Evolutionary conservation across 2,888 invertebrate species (phyloP).

Genomic region (Microctonus aethiopoides): DNA sequence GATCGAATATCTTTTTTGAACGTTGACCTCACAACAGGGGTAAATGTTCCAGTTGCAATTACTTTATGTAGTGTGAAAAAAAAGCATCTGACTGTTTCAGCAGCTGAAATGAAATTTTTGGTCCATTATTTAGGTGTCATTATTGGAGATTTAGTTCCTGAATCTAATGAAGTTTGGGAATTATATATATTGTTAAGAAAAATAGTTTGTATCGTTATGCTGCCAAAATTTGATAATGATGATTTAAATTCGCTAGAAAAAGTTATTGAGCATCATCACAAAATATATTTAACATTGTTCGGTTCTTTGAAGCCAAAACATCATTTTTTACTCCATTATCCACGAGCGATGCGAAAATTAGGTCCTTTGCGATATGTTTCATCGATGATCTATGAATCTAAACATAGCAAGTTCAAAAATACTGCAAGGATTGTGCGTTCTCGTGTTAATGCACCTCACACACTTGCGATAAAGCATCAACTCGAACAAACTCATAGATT

Average conservation of each 20-base stretch:
- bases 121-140: conserved; percentile 40
- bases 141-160: conserved; percentile 36
- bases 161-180: conserved; percentile 35
- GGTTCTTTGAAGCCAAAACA: conserved; percentile 27
- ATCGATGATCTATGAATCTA: conserved; percentile 36
- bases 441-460: conserved; percentile 33
- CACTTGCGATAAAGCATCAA: conserved; percentile 37
- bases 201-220: conserved; percentile 18
- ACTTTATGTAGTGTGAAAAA: conserved; percentile 18
- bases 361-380: conserved; percentile 34
- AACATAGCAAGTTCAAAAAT: conserved; percentile 35
- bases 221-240: conserved; percentile 16
- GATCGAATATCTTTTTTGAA: conserved; percentile 30
- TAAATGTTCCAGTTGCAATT: conserved; percentile 27
- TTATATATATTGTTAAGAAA: conserved; percentile 37
- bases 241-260: conserved; percentile 17
- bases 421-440: conserved; percentile 21
- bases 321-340: conserved; percentile 39
- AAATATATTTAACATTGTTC: conserved; percentile 21
- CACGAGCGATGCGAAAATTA: conserved; percentile 31
- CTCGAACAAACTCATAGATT: background rate
- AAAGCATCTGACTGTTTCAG: conserved; percentile 35
- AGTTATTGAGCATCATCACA: conserved; percentile 19
- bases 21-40: conserved; percentile 30
- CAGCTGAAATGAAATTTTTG: conserved; percentile 44